Percentiles rank a stretch among this genome's conserved stretches.
These are phyloP conservation scores for Acrossocheilus wenchowensis DNA, from an alignment of 2,797 vertebrate genomes.

Conservation along the genomic window DNA sequence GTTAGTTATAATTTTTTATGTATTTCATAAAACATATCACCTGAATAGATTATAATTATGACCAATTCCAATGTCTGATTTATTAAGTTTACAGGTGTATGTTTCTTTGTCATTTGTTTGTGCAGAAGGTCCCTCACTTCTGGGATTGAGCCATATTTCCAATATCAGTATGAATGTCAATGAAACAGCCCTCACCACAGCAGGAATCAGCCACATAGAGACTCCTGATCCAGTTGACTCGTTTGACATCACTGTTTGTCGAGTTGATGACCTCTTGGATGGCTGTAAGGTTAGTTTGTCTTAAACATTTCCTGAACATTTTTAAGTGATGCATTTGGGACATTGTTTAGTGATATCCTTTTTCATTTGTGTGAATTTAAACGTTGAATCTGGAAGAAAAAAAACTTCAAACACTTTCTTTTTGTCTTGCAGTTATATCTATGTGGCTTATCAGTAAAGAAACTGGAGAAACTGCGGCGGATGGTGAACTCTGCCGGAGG, in stretches of 20 bases:
- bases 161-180: constrained; percentile 85
- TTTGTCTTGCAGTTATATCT: constrained; percentile 84
- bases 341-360: not conserved
- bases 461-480: constrained; percentile 89
- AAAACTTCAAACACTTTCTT: not conserved
- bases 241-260: constrained; percentile 85
- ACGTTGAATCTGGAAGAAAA: not conserved
- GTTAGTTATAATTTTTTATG: not conserved
- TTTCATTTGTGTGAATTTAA: not conserved
- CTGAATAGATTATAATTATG: not conserved
- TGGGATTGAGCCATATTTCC: constrained; percentile 94
- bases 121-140: constrained; percentile 75
- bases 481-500: constrained; percentile 92
- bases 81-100: not conserved
- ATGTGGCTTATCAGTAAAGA: constrained; percentile 89
- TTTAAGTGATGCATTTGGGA: not conserved
- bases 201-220: constrained; percentile 80
- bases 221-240: constrained; percentile 82
- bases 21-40: not conserved
- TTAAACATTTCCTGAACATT: not conserved
- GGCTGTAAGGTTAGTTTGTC: constrained; percentile 88
- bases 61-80: not conserved
- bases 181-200: constrained; percentile 83
- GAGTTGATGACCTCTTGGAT: constrained; percentile 90
- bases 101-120: constrained; percentile 3